Percentiles rank a stretch among this genome's conserved stretches.
phyloP scores from a whole-genome alignment of 2,888 invertebrate genomes.

The Pandemis corylana region DNA sequence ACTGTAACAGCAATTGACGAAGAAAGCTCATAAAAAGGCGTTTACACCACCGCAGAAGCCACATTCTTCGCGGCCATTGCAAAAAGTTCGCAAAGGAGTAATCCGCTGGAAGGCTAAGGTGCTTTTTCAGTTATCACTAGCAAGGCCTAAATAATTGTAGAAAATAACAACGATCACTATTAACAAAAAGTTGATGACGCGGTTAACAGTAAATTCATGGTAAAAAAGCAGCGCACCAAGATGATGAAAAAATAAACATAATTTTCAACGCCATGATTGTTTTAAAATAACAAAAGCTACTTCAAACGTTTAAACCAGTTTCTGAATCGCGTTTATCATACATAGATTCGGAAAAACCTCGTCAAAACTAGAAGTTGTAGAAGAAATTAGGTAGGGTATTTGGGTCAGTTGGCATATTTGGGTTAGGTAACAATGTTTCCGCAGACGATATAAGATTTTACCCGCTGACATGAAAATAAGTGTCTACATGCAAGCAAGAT shows the following conservation, averaged over 20 bases:
- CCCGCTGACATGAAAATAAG: too few species aligned
- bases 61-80: slow-evolving; percentile 57
- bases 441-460: not conserved
- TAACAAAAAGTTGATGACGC: slow-evolving; percentile 19
- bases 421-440: not conserved
- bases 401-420: not conserved
- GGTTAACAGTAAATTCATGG: slow-evolving; percentile 29
- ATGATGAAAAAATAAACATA: slow-evolving; percentile 8
- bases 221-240: slow-evolving; percentile 2
- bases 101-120: slow-evolving; percentile 9
- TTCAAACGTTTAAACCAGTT: not conserved
- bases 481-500: not conserved
- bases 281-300: slow-evolving; percentile 21
- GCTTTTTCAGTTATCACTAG: slow-evolving; percentile 18
- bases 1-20: slow-evolving; percentile 49
- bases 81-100: slow-evolving; percentile 46
- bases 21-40: slow-evolving; percentile 64
- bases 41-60: slow-evolving; percentile 59
- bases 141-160: slow-evolving; percentile 30
- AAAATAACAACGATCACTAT: slow-evolving; percentile 8
- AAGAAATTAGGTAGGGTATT: not conserved
- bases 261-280: slow-evolving; percentile 16
- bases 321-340: not conserved
- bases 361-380: not conserved
- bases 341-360: not conserved